Percentiles rank a stretch among this genome's conserved stretches.
Conservation (phyloP, 1,140 invertebrate genomes). For the Planococcus citri region DNA sequence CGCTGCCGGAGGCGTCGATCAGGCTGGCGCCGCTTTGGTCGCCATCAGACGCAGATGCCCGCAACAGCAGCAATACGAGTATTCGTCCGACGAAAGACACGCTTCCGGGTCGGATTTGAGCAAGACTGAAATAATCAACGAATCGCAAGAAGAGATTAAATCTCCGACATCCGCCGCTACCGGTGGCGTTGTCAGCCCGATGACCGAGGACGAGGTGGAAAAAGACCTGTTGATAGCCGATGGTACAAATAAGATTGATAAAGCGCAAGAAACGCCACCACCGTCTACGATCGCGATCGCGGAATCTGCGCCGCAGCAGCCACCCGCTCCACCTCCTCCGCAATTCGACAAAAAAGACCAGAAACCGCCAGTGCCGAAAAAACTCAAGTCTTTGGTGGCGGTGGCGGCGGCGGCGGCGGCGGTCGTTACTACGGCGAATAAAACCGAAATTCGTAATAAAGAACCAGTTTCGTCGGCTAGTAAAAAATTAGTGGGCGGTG, state of each 20-base stretch:
- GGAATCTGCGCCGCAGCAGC: neutral
- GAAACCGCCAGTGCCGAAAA: neutral
- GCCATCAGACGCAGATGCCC: neutral
- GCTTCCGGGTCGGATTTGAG: slow-evolving; percentile 2
- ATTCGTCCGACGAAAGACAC: neutral
- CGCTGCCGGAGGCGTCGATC: neutral
- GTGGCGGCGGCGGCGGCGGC: neutral
- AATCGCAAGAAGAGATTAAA: neutral
- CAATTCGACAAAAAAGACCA: neutral
- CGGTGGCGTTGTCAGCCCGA: slow-evolving; percentile 2
- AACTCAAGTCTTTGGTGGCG: neutral
- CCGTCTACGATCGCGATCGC: neutral
- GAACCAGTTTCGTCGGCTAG: slow-evolving; percentile 22
- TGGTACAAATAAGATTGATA: neutral
- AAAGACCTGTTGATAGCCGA: neutral
- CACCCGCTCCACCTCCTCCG: too few species aligned
- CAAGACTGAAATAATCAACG: slow-evolving; percentile 9
- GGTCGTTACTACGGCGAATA: neutral
- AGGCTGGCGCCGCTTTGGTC: neutral
- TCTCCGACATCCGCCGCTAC: neutral
- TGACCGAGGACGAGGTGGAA: slow-evolving; percentile 12
- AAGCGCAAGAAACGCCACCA: neutral
- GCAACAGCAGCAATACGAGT: too few species aligned
- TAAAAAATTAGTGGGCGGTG: slow-evolving; percentile 29
- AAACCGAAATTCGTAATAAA: too few species aligned